Evolutionary conservation across 2,888 invertebrate species (phyloP), one percentile per base, ranked within the genome.

Genomic region (Crioceris asparagi): DNA sequence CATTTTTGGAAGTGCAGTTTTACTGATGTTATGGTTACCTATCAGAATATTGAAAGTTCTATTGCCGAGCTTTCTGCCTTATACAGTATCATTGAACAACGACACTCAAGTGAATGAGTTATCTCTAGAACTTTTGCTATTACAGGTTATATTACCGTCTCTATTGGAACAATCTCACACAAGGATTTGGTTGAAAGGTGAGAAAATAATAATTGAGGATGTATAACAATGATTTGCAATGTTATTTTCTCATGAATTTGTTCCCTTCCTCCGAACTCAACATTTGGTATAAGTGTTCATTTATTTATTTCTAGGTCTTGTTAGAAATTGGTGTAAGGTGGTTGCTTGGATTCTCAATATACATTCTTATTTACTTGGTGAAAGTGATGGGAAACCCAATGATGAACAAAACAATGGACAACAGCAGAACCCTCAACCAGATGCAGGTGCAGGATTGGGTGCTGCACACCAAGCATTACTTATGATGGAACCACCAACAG

Each of bases 121-220:
- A 6, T 94, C 94, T 12, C 66, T 98, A 56, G 97, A 98, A 60
- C 66, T 98, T 36, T 68, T 97, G 23, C 66, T 94, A 11, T 68
- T 94, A 29, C 94, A 94, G 73, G 81, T 97, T 21, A 90, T 98
- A 34, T 71, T 98, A 36, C 98, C 97, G 1, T 94, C 96, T 0
- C 69, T 98, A 26, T 69, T 98, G 40, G 97, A 98, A 58, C 96
- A 98, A 65, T 88, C 91, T 0, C 94, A 97, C 62, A 94, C 94
- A 0, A 74, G 94, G 5, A 83, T 83, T 6, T 94, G 96, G 91
- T 67, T 97, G 44, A 94, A 96, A 62, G 45, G 44, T 41, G 25
- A 37, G 33, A 26, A 19, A 29, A 12, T n/a, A n/a, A 11, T n/a
- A 79, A 25, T 11, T 4, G 6, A 12, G 3, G 25, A 25, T 6